phyloP scores from a whole-genome alignment of 2,888 invertebrate genomes.

The Hipparchia semele region DNA sequence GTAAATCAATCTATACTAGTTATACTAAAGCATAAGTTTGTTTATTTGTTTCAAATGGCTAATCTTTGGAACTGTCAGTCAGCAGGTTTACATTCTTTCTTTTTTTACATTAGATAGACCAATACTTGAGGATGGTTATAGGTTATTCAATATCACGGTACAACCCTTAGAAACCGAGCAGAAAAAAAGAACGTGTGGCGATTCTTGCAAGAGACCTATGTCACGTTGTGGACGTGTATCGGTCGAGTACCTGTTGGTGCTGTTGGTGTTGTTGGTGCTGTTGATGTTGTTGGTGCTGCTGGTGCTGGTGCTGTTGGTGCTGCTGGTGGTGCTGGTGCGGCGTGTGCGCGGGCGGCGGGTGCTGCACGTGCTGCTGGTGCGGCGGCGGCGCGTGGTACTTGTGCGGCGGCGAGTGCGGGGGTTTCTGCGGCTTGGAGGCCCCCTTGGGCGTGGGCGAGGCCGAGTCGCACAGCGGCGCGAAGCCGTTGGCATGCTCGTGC shows the following conservation, averaged over 20 bases:
- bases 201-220: too few relatives aligned
- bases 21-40: too few relatives aligned
- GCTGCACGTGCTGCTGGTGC: conserved; percentile 57
- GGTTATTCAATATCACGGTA: too few relatives aligned
- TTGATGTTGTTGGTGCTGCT: conserved; percentile 50
- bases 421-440: conserved; percentile 63
- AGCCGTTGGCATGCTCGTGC: conserved; percentile 78
- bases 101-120: too few relatives aligned
- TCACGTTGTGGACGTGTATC: too few relatives aligned
- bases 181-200: too few relatives aligned
- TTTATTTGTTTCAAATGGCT: too few relatives aligned
- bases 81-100: too few relatives aligned
- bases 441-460: conserved; percentile 80
- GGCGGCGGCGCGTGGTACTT: conserved; percentile 75
- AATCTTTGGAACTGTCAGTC: too few relatives aligned
- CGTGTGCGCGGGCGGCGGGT: conserved; percentile 69
- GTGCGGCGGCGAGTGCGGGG: conserved; percentile 78
- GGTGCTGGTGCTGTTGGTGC: conserved; percentile 50
- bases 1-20: too few relatives aligned
- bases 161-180: too few relatives aligned
- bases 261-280: conserved; percentile 46
- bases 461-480: conserved; percentile 85
- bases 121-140: too few relatives aligned
- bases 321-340: conserved; percentile 49
- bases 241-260: conserved; percentile 26